Percentiles rank a stretch among this genome's conserved stretches.
Evolutionary conservation across 2,113 vertebrate species (phyloP).

Genomic region (Erpornis zantholeuca): DNA sequence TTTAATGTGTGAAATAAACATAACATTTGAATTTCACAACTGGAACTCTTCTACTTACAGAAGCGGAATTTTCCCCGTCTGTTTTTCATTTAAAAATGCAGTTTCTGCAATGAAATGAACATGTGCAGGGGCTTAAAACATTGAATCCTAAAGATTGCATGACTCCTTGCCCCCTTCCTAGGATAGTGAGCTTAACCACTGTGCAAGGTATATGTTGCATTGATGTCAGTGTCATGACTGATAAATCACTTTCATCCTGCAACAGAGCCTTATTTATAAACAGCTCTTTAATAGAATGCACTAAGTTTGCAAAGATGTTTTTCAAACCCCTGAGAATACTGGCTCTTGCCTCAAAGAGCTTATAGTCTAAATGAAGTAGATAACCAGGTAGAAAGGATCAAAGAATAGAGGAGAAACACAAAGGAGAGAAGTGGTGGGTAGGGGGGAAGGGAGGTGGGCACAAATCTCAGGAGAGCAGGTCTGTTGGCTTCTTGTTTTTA

Average conservation of each 20-base stretch:
- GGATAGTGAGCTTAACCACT: not conserved
- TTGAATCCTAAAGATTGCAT: not conserved
- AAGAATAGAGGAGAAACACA: not conserved
- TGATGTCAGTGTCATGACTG: not conserved
- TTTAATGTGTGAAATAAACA: conserved; percentile 60
- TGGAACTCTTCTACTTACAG: conserved; percentile 21
- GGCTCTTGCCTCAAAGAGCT: conserved; percentile 25
- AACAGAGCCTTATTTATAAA: conserved; percentile 23
- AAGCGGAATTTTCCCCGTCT: not conserved
- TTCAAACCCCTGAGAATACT: conserved; percentile 36
- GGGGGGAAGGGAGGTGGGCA: not conserved
- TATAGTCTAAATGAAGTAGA: conserved; percentile 36
- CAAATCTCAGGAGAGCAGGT: not conserved
- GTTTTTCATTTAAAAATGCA: not conserved
- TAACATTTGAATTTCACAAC: conserved; percentile 58
- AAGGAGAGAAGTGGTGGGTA: not conserved
- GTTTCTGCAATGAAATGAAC: not conserved
- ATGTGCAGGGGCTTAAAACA: not conserved
- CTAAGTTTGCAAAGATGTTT: conserved; percentile 31
- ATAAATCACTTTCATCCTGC: conserved; percentile 27
- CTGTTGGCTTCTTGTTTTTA: not conserved
- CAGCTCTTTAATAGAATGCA: conserved; percentile 30
- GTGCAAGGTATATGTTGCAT: not conserved
- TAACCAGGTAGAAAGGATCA: conserved; percentile 42
- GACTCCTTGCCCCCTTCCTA: not conserved